Conservation (phyloP, 1,140 invertebrate genomes). For the Eupristina koningsbergeri region DNA sequence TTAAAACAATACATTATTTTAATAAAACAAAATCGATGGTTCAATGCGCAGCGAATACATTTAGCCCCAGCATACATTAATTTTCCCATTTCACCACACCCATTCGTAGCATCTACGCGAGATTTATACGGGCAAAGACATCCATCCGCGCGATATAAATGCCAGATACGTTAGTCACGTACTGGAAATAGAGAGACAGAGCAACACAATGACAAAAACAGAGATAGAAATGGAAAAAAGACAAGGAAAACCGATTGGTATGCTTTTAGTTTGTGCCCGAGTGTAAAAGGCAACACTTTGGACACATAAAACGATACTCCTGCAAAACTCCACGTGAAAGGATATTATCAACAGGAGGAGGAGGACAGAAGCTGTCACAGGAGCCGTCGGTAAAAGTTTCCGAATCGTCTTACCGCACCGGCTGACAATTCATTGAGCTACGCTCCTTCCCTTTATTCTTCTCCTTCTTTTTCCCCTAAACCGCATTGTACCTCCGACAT, state of each 20-base stretch:
- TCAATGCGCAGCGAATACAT: not conserved
- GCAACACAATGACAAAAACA: not conserved
- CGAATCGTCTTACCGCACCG: too few relatives aligned
- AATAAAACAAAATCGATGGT: not conserved
- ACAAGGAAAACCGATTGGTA: not conserved
- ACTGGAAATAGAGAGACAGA: not conserved
- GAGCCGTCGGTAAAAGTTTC: too few relatives aligned
- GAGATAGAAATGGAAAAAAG: not conserved
- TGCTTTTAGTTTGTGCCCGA: not conserved
- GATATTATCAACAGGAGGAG: too few relatives aligned
- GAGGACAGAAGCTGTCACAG: too few relatives aligned
- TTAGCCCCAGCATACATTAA: not conserved
- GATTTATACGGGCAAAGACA: not conserved
- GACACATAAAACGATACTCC: not conserved
- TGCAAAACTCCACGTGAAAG: too few relatives aligned
- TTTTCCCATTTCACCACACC: not conserved
- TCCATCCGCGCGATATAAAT: not conserved
- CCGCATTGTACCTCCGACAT: too few relatives aligned
- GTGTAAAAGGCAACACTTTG: not conserved
- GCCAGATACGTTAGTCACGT: not conserved
- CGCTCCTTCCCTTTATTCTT: too few relatives aligned
- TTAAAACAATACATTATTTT: not conserved
- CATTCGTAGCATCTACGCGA: not conserved
- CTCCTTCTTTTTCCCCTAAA: too few relatives aligned
- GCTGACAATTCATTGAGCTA: too few relatives aligned